A percentile compares a stretch with the other conserved stretches of the same genome.
phyloP scores from a whole-genome alignment of 1,140 invertebrate genomes.

The Drosophila pseudoananassae region DNA sequence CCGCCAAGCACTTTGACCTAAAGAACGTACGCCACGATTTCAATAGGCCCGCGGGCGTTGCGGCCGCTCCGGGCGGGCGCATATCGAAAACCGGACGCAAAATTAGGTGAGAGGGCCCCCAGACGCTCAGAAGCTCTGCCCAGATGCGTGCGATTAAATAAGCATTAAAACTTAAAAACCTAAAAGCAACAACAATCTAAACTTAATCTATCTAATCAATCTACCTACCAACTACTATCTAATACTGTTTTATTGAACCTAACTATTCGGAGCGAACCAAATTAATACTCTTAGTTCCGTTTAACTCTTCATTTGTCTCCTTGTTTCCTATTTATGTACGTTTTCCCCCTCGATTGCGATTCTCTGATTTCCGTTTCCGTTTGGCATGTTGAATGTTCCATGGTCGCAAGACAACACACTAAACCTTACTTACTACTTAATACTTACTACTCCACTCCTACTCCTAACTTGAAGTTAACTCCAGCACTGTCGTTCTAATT shows the following conservation, averaged over 20 bases:
- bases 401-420: conserved; percentile 15
- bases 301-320: conserved; percentile 49
- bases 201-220: conserved; percentile 46
- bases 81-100: conserved; percentile 81
- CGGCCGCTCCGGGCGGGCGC: conserved; percentile 72
- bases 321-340: conserved; percentile 19
- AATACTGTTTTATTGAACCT: conserved; percentile 36
- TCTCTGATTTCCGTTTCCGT: conserved; percentile 45
- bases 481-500: conserved; percentile 19
- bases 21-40: conserved; percentile 80
- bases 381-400: conserved; percentile 52
- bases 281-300: conserved; percentile 46
- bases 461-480: conserved; percentile 15
- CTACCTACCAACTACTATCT: conserved; percentile 35
- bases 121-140: conserved; percentile 6
- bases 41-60: conserved; percentile 80
- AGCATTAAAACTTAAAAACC: neutral
- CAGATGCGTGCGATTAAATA: conserved; percentile 54
- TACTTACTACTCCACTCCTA: conserved; percentile 15
- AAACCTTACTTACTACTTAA: conserved; percentile 8
- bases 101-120: conserved; percentile 83
- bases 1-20: conserved; percentile 82
- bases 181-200: neutral
- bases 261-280: conserved; percentile 35
- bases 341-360: conserved; percentile 28